Conservation (phyloP, 2,113 vertebrate species). For the Gymnogyps californianus region DNA sequence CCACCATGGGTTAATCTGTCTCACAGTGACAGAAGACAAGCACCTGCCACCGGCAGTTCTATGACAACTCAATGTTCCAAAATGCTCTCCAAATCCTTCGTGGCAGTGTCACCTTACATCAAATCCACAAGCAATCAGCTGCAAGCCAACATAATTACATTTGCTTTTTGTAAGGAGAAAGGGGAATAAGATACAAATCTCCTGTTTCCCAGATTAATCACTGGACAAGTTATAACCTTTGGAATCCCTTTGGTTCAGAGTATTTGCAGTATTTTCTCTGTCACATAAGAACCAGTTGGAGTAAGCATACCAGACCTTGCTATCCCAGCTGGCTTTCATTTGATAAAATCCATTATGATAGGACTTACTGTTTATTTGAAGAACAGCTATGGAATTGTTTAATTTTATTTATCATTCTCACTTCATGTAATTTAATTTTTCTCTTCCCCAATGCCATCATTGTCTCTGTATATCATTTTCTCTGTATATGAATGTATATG, state of each 20-base stretch:
- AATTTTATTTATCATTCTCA: neutral
- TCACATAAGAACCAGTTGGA: neutral
- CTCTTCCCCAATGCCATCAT: neutral
- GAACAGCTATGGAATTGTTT: neutral
- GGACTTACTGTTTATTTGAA: neutral
- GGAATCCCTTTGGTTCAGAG: neutral
- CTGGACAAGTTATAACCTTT: neutral
- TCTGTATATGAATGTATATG: neutral
- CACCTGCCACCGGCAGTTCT: accelerated
- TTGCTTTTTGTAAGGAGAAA: neutral
- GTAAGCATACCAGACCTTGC: neutral
- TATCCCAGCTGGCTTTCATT: neutral
- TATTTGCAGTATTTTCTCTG: neutral
- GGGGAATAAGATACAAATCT: neutral
- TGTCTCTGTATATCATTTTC: neutral
- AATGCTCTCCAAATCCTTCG: neutral
- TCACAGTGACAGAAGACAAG: neutral
- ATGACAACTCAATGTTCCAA: neutral
- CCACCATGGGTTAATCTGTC: neutral
- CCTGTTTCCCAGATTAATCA: neutral
- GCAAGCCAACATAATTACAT: neutral
- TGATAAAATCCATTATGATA: neutral
- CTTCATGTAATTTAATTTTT: neutral
- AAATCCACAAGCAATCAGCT: neutral
- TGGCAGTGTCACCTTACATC: neutral